Evolutionary conservation across 1,140 invertebrate species (phyloP).

Genomic region (Sipha flava): DNA sequence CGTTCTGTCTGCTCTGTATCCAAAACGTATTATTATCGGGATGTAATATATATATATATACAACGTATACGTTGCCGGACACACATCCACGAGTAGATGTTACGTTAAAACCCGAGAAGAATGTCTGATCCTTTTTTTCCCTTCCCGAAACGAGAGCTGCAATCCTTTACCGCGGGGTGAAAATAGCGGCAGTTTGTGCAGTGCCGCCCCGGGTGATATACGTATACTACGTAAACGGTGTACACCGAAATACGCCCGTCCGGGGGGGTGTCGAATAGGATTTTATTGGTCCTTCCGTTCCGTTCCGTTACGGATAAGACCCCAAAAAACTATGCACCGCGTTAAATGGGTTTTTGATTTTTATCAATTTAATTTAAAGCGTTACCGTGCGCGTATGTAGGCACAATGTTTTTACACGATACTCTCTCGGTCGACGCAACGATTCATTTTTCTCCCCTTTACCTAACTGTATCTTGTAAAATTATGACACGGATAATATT

Average conservation of each 20-base stretch:
- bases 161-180: slow-evolving; percentile 1
- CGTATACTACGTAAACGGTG: too few species aligned
- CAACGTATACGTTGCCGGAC: not conserved
- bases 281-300: not conserved
- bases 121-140: slow-evolving; percentile 10
- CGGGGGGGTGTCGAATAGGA: not conserved
- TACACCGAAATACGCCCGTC: slow-evolving; percentile 11
- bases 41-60: not conserved
- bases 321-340: not conserved
- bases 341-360: slow-evolving; percentile 4
- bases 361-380: slow-evolving; percentile 19
- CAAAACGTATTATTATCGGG: slow-evolving; percentile 18
- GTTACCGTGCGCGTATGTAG: not conserved
- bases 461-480: too few species aligned
- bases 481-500: too few species aligned
- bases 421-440: too few species aligned
- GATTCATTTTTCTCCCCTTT: too few species aligned
- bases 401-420: not conserved
- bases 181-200: slow-evolving; percentile 10
- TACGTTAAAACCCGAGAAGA: not conserved
- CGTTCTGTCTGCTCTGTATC: not conserved
- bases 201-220: not conserved
- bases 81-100: not conserved
- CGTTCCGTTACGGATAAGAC: not conserved
- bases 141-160: not conserved